phyloP scores from a whole-genome alignment of 2,113 vertebrate genomes.

The Rhinichthys klamathensis region DNA sequence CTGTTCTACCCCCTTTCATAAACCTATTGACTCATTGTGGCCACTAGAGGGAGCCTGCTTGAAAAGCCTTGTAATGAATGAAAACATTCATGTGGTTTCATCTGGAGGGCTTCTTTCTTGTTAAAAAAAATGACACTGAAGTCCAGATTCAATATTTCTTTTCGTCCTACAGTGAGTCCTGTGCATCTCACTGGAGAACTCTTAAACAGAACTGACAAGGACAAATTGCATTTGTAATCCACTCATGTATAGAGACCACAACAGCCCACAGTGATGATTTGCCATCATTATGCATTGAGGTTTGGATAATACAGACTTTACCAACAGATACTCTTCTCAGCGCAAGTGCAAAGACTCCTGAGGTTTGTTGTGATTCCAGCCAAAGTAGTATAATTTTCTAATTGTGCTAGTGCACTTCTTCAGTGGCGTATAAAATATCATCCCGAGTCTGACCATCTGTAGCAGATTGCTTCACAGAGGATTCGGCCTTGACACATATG shows the following conservation, averaged over 20 bases:
- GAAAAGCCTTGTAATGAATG: conserved; percentile 19
- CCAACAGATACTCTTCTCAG: conserved; percentile 30
- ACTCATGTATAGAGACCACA: conserved; percentile 34
- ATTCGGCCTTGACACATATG: conserved; percentile 46
- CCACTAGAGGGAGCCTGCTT: conserved; percentile 50
- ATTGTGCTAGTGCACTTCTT: conserved; percentile 42
- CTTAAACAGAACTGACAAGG: conserved; percentile 41
- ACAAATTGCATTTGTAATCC: conserved; percentile 48
- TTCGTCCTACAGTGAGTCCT: conserved; percentile 8
- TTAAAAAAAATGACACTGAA: conserved; percentile 9
- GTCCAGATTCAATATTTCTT: conserved; percentile 40
- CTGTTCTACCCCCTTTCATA: background rate
- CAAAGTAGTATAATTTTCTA: conserved; percentile 46
- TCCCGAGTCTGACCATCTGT: conserved; percentile 52
- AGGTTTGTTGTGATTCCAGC: conserved; percentile 37
- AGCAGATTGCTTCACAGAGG: conserved; percentile 36
- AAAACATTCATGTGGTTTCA: conserved; percentile 22
- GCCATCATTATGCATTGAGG: conserved; percentile 46
- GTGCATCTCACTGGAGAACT: background rate
- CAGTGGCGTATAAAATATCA: conserved; percentile 48
- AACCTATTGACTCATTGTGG: background rate
- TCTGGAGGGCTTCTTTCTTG: background rate
- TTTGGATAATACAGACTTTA: conserved; percentile 43
- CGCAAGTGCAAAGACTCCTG: conserved; percentile 19
- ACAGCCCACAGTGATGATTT: background rate